A percentile compares a stretch with the other conserved stretches of the same genome.
Evolutionary conservation across 2,888 invertebrate genomes (phyloP).

Genomic region (Pilophorus perplexus): DNA sequence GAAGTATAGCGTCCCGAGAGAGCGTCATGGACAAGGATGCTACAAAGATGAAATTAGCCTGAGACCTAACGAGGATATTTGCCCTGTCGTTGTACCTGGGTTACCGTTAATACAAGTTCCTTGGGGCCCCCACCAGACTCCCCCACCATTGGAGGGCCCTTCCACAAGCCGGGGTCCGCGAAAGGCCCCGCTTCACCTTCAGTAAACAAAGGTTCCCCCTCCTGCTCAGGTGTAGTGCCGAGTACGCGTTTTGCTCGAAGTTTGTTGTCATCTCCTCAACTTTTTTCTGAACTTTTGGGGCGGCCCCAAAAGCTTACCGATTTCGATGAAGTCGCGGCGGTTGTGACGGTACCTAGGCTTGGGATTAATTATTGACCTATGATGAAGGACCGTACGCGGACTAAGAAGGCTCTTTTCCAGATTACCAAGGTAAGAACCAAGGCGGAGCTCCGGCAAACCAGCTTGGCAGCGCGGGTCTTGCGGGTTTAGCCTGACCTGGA

Average conservation of each 20-base stretch:
- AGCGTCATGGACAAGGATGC: too few relatives aligned
- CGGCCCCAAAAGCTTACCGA: too few relatives aligned
- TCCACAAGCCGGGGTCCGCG: too few relatives aligned
- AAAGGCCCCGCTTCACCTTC: conserved; percentile 16
- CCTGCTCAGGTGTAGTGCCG: conserved; percentile 1
- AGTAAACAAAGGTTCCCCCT: conserved; percentile 37
- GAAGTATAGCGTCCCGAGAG: too few relatives aligned
- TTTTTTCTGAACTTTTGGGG: too few relatives aligned
- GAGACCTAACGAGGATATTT: too few relatives aligned
- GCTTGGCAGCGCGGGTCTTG: background rate
- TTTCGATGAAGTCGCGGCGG: background rate
- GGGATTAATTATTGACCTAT: conserved; percentile 1
- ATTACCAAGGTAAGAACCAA: conserved; percentile 65
- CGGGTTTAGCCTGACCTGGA: conserved; percentile 24
- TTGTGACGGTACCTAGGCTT: background rate
- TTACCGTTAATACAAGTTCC: too few relatives aligned
- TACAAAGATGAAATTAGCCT: too few relatives aligned
- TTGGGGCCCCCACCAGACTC: conserved; percentile 1
- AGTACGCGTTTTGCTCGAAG: background rate
- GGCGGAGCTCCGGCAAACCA: background rate
- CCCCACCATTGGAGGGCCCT: too few relatives aligned
- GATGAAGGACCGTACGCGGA: conserved; percentile 55
- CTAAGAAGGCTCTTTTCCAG: conserved; percentile 63
- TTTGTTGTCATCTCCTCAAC: background rate
- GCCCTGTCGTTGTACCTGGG: too few relatives aligned